phyloP scores from a whole-genome alignment of 1,140 invertebrate species.

The Pseudobourletiella spinata region DNA sequence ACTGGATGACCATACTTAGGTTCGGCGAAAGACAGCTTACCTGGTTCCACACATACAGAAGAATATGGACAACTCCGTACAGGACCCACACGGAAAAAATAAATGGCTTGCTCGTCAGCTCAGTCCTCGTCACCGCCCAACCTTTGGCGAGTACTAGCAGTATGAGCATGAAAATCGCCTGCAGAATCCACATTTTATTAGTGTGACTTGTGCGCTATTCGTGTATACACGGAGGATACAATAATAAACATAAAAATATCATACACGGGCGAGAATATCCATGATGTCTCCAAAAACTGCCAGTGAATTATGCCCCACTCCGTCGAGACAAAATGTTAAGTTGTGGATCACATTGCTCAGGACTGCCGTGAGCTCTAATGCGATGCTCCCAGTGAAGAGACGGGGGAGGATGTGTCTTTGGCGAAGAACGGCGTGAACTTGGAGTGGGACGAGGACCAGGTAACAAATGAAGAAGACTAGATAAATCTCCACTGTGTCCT shows the following conservation, averaged over 20 bases:
- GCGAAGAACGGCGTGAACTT: conserved; percentile 75
- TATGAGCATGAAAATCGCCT: conserved; percentile 91
- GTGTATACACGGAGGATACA: too few relatives aligned
- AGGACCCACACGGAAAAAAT: conserved; percentile 85
- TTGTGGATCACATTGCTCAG: conserved; percentile 80
- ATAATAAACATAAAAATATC: conserved; percentile 33
- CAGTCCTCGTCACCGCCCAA: conserved; percentile 86
- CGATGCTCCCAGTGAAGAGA: conserved; percentile 75
- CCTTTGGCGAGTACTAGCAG: conserved; percentile 88
- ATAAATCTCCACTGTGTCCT: conserved; percentile 85
- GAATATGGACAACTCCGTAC: conserved; percentile 80
- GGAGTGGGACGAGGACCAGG: conserved; percentile 73
- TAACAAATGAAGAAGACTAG: conserved; percentile 81
- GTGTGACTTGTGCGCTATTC: too few relatives aligned
- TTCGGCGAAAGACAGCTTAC: too few relatives aligned
- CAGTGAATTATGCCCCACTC: conserved; percentile 68
- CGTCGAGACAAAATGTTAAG: conserved; percentile 80
- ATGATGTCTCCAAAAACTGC: conserved; percentile 80
- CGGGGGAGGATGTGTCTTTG: conserved; percentile 86
- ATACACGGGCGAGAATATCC: conserved; percentile 78
- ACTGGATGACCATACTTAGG: too few relatives aligned
- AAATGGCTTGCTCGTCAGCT: conserved; percentile 72
- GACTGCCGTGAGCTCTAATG: conserved; percentile 73
- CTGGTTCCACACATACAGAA: conserved; percentile 92
- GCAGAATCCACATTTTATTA: too few relatives aligned